Evolutionary conservation across 2,113 vertebrate genomes (phyloP).

Genomic region (Todiramphus saurophagus): DNA sequence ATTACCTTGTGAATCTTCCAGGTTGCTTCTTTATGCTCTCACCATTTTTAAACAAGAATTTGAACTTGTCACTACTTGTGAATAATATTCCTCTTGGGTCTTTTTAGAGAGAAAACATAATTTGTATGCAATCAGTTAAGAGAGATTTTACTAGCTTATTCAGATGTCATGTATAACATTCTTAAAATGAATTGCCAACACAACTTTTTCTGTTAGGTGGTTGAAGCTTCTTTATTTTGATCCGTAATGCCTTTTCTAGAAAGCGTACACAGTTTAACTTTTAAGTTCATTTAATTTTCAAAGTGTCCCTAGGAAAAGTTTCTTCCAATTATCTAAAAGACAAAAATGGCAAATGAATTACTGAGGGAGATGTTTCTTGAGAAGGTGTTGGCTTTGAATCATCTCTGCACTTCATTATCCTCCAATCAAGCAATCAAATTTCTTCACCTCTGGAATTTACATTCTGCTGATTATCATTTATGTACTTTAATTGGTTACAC

Average conservation of each 20-base stretch:
- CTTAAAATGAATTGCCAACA: background rate
- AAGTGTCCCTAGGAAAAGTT: conserved; percentile 33
- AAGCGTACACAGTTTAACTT: background rate
- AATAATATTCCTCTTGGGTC: background rate
- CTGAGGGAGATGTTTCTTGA: conserved; percentile 25
- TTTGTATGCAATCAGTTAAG: background rate
- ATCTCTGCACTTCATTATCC: conserved; percentile 74
- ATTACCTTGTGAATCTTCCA: background rate
- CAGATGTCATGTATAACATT: background rate
- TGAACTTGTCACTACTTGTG: background rate
- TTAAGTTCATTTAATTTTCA: conserved; percentile 42
- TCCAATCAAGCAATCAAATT: conserved; percentile 80
- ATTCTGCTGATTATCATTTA: conserved; percentile 82
- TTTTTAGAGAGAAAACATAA: background rate
- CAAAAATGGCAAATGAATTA: conserved; percentile 54
- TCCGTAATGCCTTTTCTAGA: background rate
- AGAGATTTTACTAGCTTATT: background rate
- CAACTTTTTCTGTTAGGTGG: conserved; percentile 2
- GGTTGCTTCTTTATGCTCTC: background rate
- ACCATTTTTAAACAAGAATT: background rate
- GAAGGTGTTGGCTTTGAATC: conserved; percentile 70
- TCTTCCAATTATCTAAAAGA: conserved; percentile 57
- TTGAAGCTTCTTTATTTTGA: background rate
- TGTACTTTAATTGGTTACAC: conserved; percentile 85
- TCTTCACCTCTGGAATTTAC: conserved; percentile 83